These are phyloP conservation scores for Mormyrops boulengeri DNA, from an alignment of 2,797 vertebrate species.

Conservation along the genomic window DNA sequence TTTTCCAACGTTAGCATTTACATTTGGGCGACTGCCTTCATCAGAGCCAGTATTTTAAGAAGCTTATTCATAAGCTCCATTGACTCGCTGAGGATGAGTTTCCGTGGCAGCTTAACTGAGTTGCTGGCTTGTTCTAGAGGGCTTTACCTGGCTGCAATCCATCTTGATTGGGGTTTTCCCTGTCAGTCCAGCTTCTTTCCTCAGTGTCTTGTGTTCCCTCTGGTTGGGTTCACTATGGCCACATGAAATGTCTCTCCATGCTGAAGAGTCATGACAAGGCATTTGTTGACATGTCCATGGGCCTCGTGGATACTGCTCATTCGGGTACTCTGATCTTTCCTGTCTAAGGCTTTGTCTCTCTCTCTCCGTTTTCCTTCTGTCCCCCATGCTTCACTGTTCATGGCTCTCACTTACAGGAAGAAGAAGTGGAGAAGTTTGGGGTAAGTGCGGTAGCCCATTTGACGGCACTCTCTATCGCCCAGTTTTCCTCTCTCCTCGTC, in stretches of 20 bases:
- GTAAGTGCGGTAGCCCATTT: conserved; percentile 68
- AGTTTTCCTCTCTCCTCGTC: conserved; percentile 39
- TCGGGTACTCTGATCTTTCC: conserved; percentile 69
- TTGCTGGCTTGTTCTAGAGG: not conserved
- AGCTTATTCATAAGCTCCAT: not conserved
- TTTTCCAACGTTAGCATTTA: not conserved
- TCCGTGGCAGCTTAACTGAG: not conserved
- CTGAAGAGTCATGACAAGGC: conserved; percentile 2
- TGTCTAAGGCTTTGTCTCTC: conserved; percentile 76
- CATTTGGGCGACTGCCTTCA: not conserved
- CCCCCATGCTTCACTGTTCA: conserved; percentile 62
- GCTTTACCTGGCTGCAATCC: not conserved
- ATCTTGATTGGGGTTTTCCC: not conserved
- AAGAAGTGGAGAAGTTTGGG: conserved; percentile 86
- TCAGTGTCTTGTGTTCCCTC: not conserved
- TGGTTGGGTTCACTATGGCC: conserved; percentile 10
- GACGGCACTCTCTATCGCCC: conserved; percentile 44
- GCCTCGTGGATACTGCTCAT: conserved; percentile 67
- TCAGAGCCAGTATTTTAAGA: not conserved
- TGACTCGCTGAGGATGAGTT: not conserved
- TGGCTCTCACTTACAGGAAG: conserved; percentile 84
- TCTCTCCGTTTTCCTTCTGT: conserved; percentile 49
- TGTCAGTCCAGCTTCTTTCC: conserved; percentile 3
- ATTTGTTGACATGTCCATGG: conserved; percentile 48
- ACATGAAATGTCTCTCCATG: conserved; percentile 21